phyloP scores from a whole-genome alignment of 2,797 vertebrate species.

The Hapalemur alaotrensis region DNA sequence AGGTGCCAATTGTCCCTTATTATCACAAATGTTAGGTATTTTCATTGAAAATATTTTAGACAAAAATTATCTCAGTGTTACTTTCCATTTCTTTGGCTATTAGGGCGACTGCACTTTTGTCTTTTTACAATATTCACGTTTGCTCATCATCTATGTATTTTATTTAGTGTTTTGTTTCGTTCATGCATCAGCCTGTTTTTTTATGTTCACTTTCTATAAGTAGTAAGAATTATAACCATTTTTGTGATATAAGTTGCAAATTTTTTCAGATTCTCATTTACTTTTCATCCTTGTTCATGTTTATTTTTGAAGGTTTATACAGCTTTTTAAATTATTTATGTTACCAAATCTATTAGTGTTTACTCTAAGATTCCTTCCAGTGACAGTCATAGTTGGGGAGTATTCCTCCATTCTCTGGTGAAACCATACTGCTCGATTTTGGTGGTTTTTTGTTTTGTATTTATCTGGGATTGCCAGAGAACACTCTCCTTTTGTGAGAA shows the following conservation, averaged over 20 bases:
- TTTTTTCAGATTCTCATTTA: neutral
- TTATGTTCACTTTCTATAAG: neutral
- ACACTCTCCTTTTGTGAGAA: neutral
- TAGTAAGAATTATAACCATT: neutral
- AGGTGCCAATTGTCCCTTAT: neutral
- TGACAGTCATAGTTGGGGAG: neutral
- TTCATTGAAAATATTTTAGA: neutral
- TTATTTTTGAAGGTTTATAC: neutral
- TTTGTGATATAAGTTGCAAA: neutral
- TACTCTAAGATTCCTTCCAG: neutral
- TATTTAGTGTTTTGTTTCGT: too few species aligned
- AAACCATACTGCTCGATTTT: neutral
- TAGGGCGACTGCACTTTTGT: neutral
- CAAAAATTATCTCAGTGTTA: neutral
- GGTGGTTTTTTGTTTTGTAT: neutral
- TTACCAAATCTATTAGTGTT: neutral
- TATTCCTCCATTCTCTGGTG: too few species aligned
- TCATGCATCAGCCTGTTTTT: neutral
- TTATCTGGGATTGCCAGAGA: neutral
- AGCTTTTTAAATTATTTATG: neutral
- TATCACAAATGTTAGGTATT: neutral
- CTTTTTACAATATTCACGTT: accelerated
- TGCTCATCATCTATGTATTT: neutral
- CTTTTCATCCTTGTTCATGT: neutral
- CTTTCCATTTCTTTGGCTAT: neutral